These are phyloP conservation scores for Hemibagrus wyckioides DNA, from an alignment of 2,113 vertebrate genomes.

Conservation along the genomic window DNA sequence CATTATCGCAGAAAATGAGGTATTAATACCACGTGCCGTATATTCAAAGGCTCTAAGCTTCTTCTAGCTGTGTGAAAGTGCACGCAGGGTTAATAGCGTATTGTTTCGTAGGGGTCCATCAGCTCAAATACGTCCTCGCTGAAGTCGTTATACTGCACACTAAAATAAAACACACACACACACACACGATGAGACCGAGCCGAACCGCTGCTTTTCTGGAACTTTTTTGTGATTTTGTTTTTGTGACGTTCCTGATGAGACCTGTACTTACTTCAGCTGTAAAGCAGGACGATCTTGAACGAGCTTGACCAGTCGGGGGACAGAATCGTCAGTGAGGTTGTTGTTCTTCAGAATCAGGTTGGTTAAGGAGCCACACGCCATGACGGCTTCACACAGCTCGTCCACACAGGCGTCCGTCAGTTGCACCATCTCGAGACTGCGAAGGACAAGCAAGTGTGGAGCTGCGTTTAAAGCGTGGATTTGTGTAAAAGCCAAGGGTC, in stretches of 20 bases:
- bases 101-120: conserved; percentile 59
- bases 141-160: conserved; percentile 70
- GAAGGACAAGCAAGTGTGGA: background rate
- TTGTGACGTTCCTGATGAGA: background rate
- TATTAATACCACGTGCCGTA: background rate
- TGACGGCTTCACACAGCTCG: conserved; percentile 65
- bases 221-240: background rate
- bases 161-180: conserved; percentile 35
- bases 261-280: conserved; percentile 63
- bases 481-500: background rate
- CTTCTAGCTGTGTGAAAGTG: background rate
- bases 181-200: background rate
- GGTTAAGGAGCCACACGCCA: conserved; percentile 59
- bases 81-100: conserved; percentile 55
- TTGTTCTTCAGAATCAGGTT: conserved; percentile 70
- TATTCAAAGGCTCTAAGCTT: background rate
- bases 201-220: background rate
- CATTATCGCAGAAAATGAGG: background rate
- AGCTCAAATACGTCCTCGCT: conserved; percentile 67
- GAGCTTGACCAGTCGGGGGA: conserved; percentile 62
- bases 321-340: conserved; percentile 59
- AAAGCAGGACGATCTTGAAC: conserved; percentile 60
- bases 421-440: conserved; percentile 63
- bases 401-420: conserved; percentile 65
- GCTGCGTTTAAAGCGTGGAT: background rate